Base-by-base conservation (phyloP, 1,140 invertebrate species). In the Tribolium madens region DNA sequence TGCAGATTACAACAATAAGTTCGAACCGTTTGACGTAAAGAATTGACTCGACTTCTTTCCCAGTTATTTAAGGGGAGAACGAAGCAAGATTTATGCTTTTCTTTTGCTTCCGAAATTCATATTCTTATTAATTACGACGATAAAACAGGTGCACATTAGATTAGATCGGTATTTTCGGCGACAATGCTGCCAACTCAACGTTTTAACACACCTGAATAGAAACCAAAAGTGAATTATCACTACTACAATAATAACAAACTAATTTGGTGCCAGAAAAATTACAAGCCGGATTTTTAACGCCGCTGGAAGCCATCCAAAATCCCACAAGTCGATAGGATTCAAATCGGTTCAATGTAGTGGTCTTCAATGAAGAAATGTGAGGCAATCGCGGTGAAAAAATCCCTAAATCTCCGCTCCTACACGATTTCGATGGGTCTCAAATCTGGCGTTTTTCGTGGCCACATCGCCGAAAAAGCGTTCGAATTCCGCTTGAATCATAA, bases 101-200 rank as follows among this genome's bases (percentile, higher is more conserved):
- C 9, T 42, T 42, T 26, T 5, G 1, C 3, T 5, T 26, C 3
- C 36, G 9, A 42, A 42, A 42, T 42, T 42, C 36, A 42, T 82
- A 80, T 81, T 70, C 76, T 83, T 78, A 82, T 83, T 82, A 83
- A 83, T 83, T 82, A 77, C 79, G 47, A 68, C 73, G 78, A 81
- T 82, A 80, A 81, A 83, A 82, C 82, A 83, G 81, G 81, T 83
- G 82, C 78, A 81, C 77, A 78, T 75, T 78, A 83, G 79, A 83
- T 83, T 82, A 83, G 81, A 83, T 81, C 81, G 79, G 31, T 10
- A 42, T 42, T 17, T n/a, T n/a, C n/a, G n/a, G n/a, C n/a, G n/a
- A 21, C 57, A 64, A 14, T 15, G 13, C 17, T 57, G 52, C 52
- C 52, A 57, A 64, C 26, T n/a, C 1, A 7, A 5, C 31, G 57